Base-by-base conservation (phyloP, 2,797 vertebrate genomes). In the Anomalospiza imberbis region DNA sequence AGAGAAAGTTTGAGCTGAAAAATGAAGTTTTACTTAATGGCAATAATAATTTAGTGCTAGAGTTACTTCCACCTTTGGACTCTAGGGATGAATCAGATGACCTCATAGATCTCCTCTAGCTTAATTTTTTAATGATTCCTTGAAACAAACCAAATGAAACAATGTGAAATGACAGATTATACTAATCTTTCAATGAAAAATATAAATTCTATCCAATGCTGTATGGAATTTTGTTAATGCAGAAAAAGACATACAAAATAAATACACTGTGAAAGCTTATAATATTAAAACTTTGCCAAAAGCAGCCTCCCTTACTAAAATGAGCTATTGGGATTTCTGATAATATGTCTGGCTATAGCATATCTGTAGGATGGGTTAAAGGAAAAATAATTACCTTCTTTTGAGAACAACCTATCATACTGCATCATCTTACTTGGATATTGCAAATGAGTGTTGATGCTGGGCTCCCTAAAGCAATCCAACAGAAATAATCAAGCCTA, bases 401-500 rank as follows among this genome's bases (percentile, higher is more conserved):
- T 84, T 68, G 55, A 78, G 85, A 71, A 50, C 45, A 78, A 68
- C 40, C 65, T 75, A 92, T 91, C 92, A 62, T 21, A 83, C 31
- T 75, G 42, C 81, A 95, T 92, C 57, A 61, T 85, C 62, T 38
- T 78, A 25, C 57, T 95, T n/a, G 21, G 75, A 80, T 89, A 77
- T 29, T 89, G 66, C 68, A 93, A 89, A 93, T 66, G 62, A 89
- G 5, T 34, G 62, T 80, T 89, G 91, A 91, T 92, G 78, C 68
- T 92, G 47, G 58, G 36, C 63, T 92, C 92, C 93, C 94, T 92
- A 85, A 68, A 93, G 96, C 87, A 92, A 84, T 88, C 91, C 70
- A 75, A 89, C 79, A 88, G 68, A 95, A 95, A 88, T 88, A 91
- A 93, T 89, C 54, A 89, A 91, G 75, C 38, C 62, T 94, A 94